Conservation (phyloP, 2,888 invertebrate species). For the Augochlorella aurata region DNA sequence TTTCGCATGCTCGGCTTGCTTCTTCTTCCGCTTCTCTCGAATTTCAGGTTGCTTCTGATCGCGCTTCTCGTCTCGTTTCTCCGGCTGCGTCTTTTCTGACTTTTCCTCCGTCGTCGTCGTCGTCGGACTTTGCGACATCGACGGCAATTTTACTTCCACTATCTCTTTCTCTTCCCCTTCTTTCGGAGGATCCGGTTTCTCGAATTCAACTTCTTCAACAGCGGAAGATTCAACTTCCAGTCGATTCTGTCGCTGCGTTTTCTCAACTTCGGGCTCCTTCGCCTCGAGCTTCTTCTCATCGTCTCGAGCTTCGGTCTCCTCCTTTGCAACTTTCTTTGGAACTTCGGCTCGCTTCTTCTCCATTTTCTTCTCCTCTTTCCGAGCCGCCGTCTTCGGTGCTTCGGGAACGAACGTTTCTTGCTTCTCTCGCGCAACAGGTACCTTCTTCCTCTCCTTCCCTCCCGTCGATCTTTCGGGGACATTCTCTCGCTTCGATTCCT, state of each 20-base stretch:
- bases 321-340: constrained; percentile 26
- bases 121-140: too few relatives aligned
- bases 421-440: background rate
- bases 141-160: background rate
- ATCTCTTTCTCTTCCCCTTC: background rate
- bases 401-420: background rate
- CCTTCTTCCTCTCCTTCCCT: constrained; percentile 20
- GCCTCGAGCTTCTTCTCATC: background rate
- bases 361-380: background rate
- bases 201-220: background rate
- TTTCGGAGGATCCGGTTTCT: background rate
- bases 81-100: background rate
- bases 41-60: background rate
- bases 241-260: background rate
- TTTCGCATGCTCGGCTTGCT: background rate
- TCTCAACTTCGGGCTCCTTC: background rate
- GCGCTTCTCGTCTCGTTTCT: constrained; percentile 12
- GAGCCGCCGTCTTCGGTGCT: constrained; percentile 9
- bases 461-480: constrained; percentile 5
- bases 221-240: background rate
- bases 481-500: background rate
- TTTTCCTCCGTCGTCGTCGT: background rate
- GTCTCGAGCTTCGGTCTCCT: too few relatives aligned
- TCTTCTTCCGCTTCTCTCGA: background rate
- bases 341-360: background rate